Evolutionary conservation across 2,888 invertebrate species (phyloP).

Genomic region (Mylabris sibirica): DNA sequence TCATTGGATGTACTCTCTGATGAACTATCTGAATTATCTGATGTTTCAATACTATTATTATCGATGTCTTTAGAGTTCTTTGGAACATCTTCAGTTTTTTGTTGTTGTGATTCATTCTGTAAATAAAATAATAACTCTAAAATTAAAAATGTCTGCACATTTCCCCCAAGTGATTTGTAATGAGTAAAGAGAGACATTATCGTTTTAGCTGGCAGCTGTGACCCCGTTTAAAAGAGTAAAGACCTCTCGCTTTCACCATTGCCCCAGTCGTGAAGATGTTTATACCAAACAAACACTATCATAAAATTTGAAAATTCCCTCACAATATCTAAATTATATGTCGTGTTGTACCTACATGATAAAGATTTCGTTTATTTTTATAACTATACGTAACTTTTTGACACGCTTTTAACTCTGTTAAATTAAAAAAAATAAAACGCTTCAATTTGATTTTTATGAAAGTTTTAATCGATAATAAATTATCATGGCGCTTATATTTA

Average conservation of each 20-base stretch:
- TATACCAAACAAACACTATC: slow-evolving; percentile 11
- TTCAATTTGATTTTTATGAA: slow-evolving; percentile 11
- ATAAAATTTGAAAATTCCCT: background rate
- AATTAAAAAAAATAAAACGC: slow-evolving; percentile 13
- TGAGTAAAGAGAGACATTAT: slow-evolving; percentile 7
- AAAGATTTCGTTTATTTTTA: background rate
- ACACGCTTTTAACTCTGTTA: background rate
- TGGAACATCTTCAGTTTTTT: slow-evolving; percentile 43
- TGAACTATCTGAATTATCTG: slow-evolving; percentile 55
- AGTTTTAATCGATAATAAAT: slow-evolving; percentile 15
- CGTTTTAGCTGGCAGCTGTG: slow-evolving; percentile 40
- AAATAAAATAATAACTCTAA: slow-evolving; percentile 19
- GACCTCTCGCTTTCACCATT: slow-evolving; percentile 58
- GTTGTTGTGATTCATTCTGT: slow-evolving; percentile 41
- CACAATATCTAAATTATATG: background rate
- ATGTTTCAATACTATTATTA: slow-evolving; percentile 53
- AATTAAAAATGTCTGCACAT: background rate
- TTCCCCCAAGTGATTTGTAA: background rate
- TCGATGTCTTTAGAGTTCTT: slow-evolving; percentile 53
- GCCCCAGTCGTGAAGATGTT: slow-evolving; percentile 49
- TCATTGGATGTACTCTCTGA: slow-evolving; percentile 63
- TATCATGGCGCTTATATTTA: slow-evolving; percentile 9
- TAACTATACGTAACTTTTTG: slow-evolving; percentile 8
- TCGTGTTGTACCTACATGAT: too few relatives aligned
- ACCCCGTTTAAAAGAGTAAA: slow-evolving; percentile 52